A percentile compares a stretch with the other conserved stretches of the same genome.
phyloP scores from a whole-genome alignment of 2,797 vertebrate genomes.

The Paramormyrops hopkinsi region DNA sequence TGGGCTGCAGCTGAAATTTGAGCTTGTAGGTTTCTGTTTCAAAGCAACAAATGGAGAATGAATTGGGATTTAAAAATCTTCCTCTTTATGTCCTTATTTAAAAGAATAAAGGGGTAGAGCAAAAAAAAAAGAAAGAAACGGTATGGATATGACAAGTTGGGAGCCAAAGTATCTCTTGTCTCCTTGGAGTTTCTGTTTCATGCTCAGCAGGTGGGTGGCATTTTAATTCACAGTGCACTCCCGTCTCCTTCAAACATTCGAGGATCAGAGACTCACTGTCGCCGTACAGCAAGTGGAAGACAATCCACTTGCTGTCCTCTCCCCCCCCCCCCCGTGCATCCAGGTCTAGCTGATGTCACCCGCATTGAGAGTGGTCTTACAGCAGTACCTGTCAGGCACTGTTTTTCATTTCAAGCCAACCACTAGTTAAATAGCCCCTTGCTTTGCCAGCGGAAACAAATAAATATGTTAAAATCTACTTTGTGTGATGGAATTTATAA shows the following conservation, averaged over 20 bases:
- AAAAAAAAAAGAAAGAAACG: not conserved
- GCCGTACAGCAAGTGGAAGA: not conserved
- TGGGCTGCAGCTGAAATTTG: not conserved
- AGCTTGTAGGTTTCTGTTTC: not conserved
- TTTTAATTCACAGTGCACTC: not conserved
- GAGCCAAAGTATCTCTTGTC: not conserved
- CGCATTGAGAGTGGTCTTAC: not conserved
- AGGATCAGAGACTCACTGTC: constrained; percentile 9
- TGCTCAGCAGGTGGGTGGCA: not conserved
- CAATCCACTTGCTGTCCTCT: too few relatives aligned
- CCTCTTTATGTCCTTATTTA: not conserved
- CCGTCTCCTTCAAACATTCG: not conserved
- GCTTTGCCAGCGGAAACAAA: not conserved
- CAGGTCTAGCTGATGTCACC: not conserved
- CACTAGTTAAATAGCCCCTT: not conserved
- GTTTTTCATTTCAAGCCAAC: not conserved
- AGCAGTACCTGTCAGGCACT: not conserved
- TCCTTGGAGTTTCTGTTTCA: not conserved
- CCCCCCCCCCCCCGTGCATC: too few relatives aligned
- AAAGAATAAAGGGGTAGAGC: not conserved
- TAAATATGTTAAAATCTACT: not conserved
- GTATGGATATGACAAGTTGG: not conserved
- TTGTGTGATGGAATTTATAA: not conserved
- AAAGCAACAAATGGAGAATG: not conserved
- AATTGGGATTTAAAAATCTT: not conserved